Base-by-base conservation (phyloP, 2,113 vertebrate species). In the Phyllopteryx taeniolatus region DNA sequence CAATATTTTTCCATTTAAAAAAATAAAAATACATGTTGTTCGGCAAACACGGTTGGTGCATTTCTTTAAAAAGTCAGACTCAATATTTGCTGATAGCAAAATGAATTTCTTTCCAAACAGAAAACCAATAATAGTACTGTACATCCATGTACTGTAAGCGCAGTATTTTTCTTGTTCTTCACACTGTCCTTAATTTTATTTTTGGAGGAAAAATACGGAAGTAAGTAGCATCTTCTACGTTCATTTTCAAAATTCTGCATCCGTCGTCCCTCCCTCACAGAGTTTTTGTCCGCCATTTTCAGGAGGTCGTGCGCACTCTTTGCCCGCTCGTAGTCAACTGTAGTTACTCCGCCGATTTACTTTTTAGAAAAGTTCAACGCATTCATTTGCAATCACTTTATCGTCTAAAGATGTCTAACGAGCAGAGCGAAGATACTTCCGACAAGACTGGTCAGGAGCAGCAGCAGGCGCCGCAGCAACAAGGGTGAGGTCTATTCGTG, bases 351-450 rank as follows among this genome's bases (percentile, higher is more conserved):
- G 11, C 11, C 11, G 22, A 8, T 9, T 47, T 46, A 8, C 8
- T 46, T 61, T 14, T 44, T 2, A 47, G n/a, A 47, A 2, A 31
- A 46, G 5, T 8, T 65, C 9, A 66, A 46, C 64, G 64, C 11
- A 53, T 54, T 54, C 4, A 35, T 17, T 54, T 54, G 27, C 46
- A 5, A n/a, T 39, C n/a, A 12, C 3, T 15, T n/a, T 10, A 20
- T 42, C 10, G 17, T 7, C 49, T 20, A 35, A 22, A 12, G 91
- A 93, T 93, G 92, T 91, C 92, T 17, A 82, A 70, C 81, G 92
- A 93, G 31, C 83, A 88, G 74, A 59, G 54, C 27, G 86, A 90
- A 51, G 82, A 51, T 27, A 44, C 54, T 5, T 13, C 75, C 1
- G 90, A 91, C 71, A 86, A 85, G 47, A 54, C 46, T 65, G 83